Evolutionary conservation across 2,888 invertebrate species (phyloP).

Genomic region (Sinotaia quadrata): DNA sequence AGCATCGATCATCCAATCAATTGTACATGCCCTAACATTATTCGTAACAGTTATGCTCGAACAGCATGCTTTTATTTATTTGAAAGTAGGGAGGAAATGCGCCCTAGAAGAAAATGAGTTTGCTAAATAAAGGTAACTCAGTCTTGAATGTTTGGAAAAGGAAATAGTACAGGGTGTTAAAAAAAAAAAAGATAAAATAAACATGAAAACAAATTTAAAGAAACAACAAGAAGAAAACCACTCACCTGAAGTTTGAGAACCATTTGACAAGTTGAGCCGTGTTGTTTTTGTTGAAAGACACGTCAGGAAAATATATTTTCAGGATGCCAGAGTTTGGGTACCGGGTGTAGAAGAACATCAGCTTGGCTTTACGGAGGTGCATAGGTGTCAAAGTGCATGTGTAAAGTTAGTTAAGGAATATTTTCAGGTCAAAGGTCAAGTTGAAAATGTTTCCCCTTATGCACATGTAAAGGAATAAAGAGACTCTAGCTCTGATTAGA

Average conservation of each 20-base stretch:
- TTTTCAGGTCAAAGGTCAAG: too few relatives aligned
- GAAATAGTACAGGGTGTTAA: neutral
- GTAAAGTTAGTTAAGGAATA: conserved; percentile 37
- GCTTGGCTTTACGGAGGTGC: conserved; percentile 99
- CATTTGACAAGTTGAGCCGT: conserved; percentile 99
- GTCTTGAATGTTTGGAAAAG: too few relatives aligned
- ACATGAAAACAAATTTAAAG: neutral
- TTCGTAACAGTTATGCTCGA: too few relatives aligned
- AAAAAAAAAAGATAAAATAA: neutral
- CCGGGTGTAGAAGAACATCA: conserved; percentile 99
- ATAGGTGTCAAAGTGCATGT: conserved; percentile 92
- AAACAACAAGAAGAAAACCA: neutral
- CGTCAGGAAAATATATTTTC: conserved; percentile 99
- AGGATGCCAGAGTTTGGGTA: conserved; percentile 99
- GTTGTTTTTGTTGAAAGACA: conserved; percentile 99
- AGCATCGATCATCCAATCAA: too few relatives aligned
- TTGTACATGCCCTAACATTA: too few relatives aligned
- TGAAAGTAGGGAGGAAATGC: too few relatives aligned
- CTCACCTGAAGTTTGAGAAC: conserved; percentile 99
- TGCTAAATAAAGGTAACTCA: too few relatives aligned
- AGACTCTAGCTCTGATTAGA: too few relatives aligned
- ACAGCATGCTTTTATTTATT: too few relatives aligned
- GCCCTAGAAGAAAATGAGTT: too few relatives aligned
- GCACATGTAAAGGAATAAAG: too few relatives aligned
- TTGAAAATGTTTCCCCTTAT: too few relatives aligned